Base-by-base conservation (phyloP, 2,888 invertebrate species). In the Scaptomyza reducta region DNA sequence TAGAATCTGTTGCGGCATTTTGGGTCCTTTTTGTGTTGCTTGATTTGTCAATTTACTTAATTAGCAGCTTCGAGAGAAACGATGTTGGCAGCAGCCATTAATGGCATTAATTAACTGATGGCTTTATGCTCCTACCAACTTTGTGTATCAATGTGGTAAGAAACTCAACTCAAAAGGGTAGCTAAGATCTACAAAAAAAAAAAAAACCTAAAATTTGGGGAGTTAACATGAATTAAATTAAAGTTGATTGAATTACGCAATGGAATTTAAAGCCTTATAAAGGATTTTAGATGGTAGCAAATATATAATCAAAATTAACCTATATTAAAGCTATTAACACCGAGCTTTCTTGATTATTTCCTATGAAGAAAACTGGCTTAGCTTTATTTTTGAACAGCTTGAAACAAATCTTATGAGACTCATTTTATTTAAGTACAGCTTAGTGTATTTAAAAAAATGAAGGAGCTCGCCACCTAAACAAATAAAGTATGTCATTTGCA, bases 41-140 rank as follows among this genome's bases (percentile, higher is more conserved):
- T 75, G 84, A 84, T 82, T 74, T 79, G 78, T 85, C 84, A 86
- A 88, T 87, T 80, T 71, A 57, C 57, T 71, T 88, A 86, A 85
- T 85, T 86, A 80, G 62, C 63, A 54, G 71, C 62, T 55, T 64
- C 63, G 35, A 70, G 69, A 59, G 29, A 16, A 16, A 35, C 33
- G 60, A 60, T 22, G 46, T 70, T 57, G 79, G 45, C 72, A 70
- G 55, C 41, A 59, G 1, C 66, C 66, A 62, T 84, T 81, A 87
- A 87, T 78, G 63, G 56, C 58, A 63, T 76, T 87, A 85, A 83
- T 83, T 82, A 83, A 82, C 76, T 67, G 88, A 85, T 87, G 76
- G 70, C 64, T 60, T 78, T 56, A 68, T 47, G 74, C 62, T 59
- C 55, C 57, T 13, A 41, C 53, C 64, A 69, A 74, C 22, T 74